phyloP scores from a whole-genome alignment of 2,113 vertebrate species.

The Stercorarius parasiticus region DNA sequence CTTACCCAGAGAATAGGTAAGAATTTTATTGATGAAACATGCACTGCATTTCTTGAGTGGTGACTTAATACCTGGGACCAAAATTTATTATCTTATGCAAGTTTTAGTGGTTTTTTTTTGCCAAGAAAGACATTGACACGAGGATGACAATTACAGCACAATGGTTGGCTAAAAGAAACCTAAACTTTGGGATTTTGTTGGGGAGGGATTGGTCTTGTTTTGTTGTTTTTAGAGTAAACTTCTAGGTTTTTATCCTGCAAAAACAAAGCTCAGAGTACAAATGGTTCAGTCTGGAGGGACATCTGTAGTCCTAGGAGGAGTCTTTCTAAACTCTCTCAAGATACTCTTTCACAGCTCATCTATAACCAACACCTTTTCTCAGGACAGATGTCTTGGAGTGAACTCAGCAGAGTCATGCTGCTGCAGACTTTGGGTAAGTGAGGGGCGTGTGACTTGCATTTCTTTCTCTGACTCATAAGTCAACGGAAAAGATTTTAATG shows the following conservation, averaged over 20 bases:
- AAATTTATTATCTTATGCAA: neutral
- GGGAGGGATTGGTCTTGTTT: neutral
- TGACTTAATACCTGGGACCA: neutral
- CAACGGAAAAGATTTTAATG: neutral
- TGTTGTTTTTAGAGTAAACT: neutral
- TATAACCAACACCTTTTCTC: neutral
- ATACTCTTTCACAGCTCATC: neutral
- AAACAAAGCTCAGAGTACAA: neutral
- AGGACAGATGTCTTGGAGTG: neutral
- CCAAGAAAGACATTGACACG: neutral
- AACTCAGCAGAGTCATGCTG: neutral
- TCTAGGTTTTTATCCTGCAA: neutral
- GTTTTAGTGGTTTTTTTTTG: accelerated
- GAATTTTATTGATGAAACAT: neutral
- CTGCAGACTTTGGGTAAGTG: neutral
- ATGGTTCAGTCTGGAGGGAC: neutral
- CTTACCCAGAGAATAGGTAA: neutral
- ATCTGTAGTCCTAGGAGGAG: neutral
- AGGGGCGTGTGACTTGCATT: neutral
- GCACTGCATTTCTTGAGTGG: neutral
- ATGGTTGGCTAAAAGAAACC: neutral
- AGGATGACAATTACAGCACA: neutral
- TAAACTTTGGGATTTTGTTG: neutral
- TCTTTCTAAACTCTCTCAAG: neutral
- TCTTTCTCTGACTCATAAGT: conserved; percentile 2